Conservation (phyloP, 2,113 vertebrate species). For the Sapajus apella region DNA sequence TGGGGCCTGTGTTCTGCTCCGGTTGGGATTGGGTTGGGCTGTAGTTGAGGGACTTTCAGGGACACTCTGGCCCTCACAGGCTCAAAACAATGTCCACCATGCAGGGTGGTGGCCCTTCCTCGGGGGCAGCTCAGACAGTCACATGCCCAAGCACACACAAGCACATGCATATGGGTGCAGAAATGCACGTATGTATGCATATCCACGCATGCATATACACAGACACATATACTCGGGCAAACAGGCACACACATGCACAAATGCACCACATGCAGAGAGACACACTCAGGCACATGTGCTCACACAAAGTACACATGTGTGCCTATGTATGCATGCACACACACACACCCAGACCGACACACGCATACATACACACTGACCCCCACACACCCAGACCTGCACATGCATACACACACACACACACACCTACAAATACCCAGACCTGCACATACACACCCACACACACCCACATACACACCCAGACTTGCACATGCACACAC, state of each 20-base stretch:
- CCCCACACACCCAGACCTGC: neutral
- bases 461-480: fast-evolving
- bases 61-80: neutral
- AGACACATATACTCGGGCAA: neutral
- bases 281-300: neutral
- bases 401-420: fast-evolving
- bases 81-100: too few relatives aligned
- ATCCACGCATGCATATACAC: fast-evolving
- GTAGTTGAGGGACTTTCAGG: fast-evolving
- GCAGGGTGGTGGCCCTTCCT: neutral
- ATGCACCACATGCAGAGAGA: neutral
- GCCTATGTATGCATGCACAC: too few relatives aligned
- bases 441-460: fast-evolving
- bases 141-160: neutral
- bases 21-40: neutral
- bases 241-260: neutral
- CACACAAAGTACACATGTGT: neutral
- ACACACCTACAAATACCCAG: fast-evolving
- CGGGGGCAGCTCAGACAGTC: neutral
- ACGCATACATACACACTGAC: too few relatives aligned
- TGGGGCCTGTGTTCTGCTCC: fast-evolving
- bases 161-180: neutral
- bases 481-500: neutral
- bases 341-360: neutral
- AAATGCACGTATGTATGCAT: neutral